Percentiles rank a stretch among this genome's conserved stretches.
phyloP scores from a whole-genome alignment of 1,140 invertebrate species.

The Pogonomyrmex barbatus region DNA sequence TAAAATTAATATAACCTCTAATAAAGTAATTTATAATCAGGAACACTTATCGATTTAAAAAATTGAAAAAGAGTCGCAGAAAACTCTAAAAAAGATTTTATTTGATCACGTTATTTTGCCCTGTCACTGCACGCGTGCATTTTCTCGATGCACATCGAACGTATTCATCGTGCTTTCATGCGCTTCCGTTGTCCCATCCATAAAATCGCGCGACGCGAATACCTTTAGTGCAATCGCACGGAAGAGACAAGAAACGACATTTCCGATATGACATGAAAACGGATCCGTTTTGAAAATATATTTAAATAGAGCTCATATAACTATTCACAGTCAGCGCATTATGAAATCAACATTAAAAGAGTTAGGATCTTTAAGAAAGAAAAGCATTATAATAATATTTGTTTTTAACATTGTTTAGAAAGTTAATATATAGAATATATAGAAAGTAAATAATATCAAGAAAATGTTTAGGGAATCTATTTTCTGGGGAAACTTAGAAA shows the following conservation, averaged over 20 bases:
- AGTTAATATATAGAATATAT: too few relatives aligned
- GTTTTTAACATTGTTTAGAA: not conserved
- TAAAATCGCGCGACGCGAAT: conserved; percentile 60
- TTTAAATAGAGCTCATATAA: conserved; percentile 13
- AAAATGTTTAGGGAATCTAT: too few relatives aligned
- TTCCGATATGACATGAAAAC: conserved; percentile 51
- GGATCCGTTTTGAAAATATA: conserved; percentile 14
- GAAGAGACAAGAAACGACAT: conserved; percentile 60
- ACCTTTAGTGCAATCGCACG: conserved; percentile 66
- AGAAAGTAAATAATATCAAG: not conserved
- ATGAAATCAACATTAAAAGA: not conserved
- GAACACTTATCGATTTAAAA: conserved; percentile 17
- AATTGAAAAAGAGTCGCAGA: conserved; percentile 13
- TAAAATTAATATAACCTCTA: not conserved
- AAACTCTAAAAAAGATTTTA: conserved; percentile 38
- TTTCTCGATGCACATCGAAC: conserved; percentile 55
- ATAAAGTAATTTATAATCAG: not conserved
- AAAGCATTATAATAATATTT: not conserved
- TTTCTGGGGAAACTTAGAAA: too few relatives aligned
- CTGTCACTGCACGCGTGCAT: not conserved
- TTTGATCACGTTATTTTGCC: conserved; percentile 33
- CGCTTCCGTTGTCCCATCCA: conserved; percentile 44
- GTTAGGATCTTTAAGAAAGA: not conserved
- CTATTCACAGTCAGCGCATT: not conserved
- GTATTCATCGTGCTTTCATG: conserved; percentile 51